phyloP scores from a whole-genome alignment of 37 sponge, comb jelly and placozoan species.

The Geodia barretti region DNA sequence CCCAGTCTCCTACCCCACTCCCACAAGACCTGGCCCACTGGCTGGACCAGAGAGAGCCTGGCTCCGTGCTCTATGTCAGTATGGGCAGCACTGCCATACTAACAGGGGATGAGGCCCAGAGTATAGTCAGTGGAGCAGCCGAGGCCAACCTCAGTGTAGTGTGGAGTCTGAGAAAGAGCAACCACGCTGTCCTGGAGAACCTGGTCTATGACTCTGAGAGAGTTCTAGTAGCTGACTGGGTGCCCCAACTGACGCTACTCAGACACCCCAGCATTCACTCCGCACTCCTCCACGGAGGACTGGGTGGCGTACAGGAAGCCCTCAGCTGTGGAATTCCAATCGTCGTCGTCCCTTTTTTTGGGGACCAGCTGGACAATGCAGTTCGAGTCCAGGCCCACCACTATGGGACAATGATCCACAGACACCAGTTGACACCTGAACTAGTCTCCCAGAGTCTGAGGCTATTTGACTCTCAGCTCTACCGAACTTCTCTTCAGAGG shows the following conservation, averaged over 20 bases:
- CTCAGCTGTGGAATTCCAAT: slow-evolving; percentile 58
- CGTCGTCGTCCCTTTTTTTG: slow-evolving; percentile 19
- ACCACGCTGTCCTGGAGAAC: slow-evolving; percentile 28
- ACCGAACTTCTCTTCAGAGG: not conserved
- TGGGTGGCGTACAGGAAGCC: slow-evolving; percentile 66
- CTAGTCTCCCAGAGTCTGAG: not conserved
- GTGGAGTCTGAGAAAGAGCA: slow-evolving; percentile 54
- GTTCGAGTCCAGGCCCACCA: slow-evolving; percentile 10
- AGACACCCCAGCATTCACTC: slow-evolving; percentile 18
- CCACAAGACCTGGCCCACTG: slow-evolving; percentile 20
- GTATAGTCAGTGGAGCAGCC: slow-evolving; percentile 23
- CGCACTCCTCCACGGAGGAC: slow-evolving; percentile 72
- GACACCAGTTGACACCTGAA: not conserved
- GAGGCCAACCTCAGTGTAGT: slow-evolving; percentile 25
- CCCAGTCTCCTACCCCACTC: slow-evolving; percentile 18
- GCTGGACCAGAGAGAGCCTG: slow-evolving; percentile 20
- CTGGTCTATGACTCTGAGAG: slow-evolving; percentile 25
- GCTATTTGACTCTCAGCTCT: not conserved
- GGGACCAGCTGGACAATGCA: slow-evolving; percentile 37
- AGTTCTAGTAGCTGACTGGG: slow-evolving; percentile 49
- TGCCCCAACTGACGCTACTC: slow-evolving; percentile 58
- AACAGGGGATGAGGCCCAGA: slow-evolving; percentile 10
- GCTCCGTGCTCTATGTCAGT: slow-evolving; percentile 65
- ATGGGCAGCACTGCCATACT: slow-evolving; percentile 51
- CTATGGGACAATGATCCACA: slow-evolving; percentile 6